phyloP scores from a whole-genome alignment of 2,888 invertebrate species.

The Dryococelus australis region DNA sequence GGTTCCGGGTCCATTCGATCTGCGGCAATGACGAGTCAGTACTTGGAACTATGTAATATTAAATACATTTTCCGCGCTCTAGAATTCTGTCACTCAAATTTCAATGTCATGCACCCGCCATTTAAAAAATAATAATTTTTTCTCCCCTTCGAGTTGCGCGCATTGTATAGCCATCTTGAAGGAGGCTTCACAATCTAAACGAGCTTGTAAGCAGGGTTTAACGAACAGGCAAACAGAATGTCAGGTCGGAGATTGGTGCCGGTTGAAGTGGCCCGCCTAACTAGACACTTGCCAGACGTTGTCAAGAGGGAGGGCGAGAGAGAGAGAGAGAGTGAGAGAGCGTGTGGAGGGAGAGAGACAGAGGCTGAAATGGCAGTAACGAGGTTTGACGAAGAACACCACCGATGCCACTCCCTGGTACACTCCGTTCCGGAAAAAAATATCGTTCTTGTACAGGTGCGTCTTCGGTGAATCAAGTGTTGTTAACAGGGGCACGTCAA shows the following conservation, averaged over 20 bases:
- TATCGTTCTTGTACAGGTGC: neutral
- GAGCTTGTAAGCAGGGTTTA: neutral
- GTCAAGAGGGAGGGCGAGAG: neutral
- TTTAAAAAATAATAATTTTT: no score
- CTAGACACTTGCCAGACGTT: slow-evolving; percentile 24
- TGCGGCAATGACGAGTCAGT: no score
- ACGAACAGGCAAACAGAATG: neutral
- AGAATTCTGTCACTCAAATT: no score
- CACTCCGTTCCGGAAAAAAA: neutral
- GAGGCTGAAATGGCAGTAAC: neutral
- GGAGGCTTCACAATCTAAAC: neutral
- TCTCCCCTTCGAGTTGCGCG: no score
- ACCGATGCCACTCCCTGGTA: neutral
- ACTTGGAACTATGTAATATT: no score
- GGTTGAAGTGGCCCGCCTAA: slow-evolving; percentile 19
- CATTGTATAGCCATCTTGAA: no score
- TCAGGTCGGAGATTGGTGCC: slow-evolving; percentile 6
- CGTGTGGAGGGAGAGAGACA: neutral
- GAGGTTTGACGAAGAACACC: slow-evolving; percentile 28
- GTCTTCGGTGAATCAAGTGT: neutral
- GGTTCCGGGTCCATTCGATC: no score
- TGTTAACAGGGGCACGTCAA: no score
- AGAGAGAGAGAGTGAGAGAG: neutral
- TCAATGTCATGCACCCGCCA: no score
- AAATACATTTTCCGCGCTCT: no score